Evolutionary conservation across 2,113 vertebrate species (phyloP).

Genomic region (Myotis yumanensis): DNA sequence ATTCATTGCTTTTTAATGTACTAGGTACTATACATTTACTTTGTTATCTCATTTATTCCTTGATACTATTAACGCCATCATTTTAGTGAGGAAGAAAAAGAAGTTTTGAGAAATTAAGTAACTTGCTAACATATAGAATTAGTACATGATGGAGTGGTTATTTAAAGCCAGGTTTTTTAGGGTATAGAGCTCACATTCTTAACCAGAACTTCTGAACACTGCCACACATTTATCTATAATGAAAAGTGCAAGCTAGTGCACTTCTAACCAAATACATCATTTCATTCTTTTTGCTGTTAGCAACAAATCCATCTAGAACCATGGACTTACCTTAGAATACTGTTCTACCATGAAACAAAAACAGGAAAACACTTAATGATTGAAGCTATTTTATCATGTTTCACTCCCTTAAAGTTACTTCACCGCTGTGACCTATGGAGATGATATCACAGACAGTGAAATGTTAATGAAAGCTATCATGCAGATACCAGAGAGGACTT

Average conservation of each 20-base stretch:
- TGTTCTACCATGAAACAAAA: background rate
- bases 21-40: background rate
- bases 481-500: background rate
- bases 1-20: background rate
- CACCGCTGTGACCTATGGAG: background rate
- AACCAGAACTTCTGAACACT: background rate
- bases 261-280: background rate
- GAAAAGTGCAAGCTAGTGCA: background rate
- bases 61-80: background rate
- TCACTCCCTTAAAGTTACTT: background rate
- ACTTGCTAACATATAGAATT: background rate
- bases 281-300: background rate
- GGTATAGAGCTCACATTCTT: background rate
- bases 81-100: background rate
- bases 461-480: background rate
- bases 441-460: background rate
- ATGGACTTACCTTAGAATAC: background rate
- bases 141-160: background rate
- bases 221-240: background rate
- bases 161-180: background rate
- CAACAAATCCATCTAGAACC: background rate
- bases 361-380: background rate
- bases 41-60: background rate
- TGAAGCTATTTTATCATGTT: background rate
- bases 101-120: slow-evolving; percentile 28